Evolutionary conservation across 2,113 vertebrate species (phyloP).

Genomic region (Silurus asotus): DNA sequence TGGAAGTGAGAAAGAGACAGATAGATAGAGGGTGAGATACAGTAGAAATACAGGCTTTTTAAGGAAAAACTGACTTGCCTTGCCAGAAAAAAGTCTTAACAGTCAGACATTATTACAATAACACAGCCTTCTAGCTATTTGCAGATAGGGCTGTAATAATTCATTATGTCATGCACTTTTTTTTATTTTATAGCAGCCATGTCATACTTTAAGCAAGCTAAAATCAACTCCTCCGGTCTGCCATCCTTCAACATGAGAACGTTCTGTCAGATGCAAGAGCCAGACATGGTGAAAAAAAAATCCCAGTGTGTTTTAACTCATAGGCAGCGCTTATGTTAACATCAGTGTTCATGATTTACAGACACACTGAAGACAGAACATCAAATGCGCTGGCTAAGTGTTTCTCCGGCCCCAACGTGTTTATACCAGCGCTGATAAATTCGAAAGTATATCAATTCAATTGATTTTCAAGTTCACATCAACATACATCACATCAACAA

Average conservation of each 20-base stretch:
- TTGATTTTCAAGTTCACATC: too few species aligned
- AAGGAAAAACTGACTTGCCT: background rate
- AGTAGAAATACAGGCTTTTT: background rate
- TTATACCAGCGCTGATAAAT: background rate
- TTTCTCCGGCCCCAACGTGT: slow-evolving; percentile 8
- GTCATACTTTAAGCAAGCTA: slow-evolving; percentile 63
- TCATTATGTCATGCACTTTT: slow-evolving; percentile 70
- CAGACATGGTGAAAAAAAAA: slow-evolving; percentile 69
- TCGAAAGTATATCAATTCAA: too few species aligned
- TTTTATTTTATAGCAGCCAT: slow-evolving; percentile 48
- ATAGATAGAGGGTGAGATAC: background rate
- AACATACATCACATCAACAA: background rate
- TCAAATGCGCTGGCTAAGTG: slow-evolving; percentile 59
- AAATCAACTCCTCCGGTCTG: slow-evolving; percentile 68
- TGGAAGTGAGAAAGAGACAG: background rate
- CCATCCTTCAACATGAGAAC: slow-evolving; percentile 70
- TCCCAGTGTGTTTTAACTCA: slow-evolving; percentile 70
- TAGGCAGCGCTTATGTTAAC: slow-evolving; percentile 69
- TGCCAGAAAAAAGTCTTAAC: slow-evolving; percentile 53
- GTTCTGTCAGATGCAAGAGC: slow-evolving; percentile 66
- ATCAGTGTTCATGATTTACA: slow-evolving; percentile 70
- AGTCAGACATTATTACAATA: slow-evolving; percentile 61
- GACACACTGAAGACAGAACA: slow-evolving; percentile 60
- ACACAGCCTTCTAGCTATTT: slow-evolving; percentile 65
- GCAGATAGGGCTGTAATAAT: slow-evolving; percentile 71